Conservation (phyloP, 2,888 invertebrate genomes). For the Opisthograptis luteolata region DNA sequence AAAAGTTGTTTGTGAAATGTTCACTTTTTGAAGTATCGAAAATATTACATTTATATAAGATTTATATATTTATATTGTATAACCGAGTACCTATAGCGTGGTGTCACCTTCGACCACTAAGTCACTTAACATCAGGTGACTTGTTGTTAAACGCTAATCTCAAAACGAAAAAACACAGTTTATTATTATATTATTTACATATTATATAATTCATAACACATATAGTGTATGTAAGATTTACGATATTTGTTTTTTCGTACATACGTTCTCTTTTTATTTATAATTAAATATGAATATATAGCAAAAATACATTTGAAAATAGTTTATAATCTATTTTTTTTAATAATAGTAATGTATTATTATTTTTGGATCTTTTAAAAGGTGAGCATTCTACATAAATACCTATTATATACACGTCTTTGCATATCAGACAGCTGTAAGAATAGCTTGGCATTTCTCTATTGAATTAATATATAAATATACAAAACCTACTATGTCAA, state of each 20-base stretch:
- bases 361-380: neutral
- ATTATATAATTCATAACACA: too few species aligned
- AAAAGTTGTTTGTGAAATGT: too few species aligned
- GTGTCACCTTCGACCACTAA: too few species aligned
- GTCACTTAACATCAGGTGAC: too few species aligned
- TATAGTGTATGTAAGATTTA: too few species aligned
- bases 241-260: too few species aligned
- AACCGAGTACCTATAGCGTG: too few species aligned
- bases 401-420: constrained; percentile 19
- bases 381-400: constrained; percentile 28
- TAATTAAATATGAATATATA: neutral
- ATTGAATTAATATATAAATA: neutral
- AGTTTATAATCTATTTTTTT: neutral
- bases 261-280: too few species aligned
- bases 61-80: too few species aligned
- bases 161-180: neutral
- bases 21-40: neutral
- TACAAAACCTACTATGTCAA: neutral
- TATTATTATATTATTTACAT: neutral
- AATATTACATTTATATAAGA: too few species aligned
- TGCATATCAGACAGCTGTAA: constrained; percentile 36
- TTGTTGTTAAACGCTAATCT: too few species aligned
- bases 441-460: constrained; percentile 26
- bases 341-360: too few species aligned
- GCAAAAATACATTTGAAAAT: neutral